phyloP scores from a whole-genome alignment of 2,113 vertebrate genomes.

The Epinephelus lanceolatus region DNA sequence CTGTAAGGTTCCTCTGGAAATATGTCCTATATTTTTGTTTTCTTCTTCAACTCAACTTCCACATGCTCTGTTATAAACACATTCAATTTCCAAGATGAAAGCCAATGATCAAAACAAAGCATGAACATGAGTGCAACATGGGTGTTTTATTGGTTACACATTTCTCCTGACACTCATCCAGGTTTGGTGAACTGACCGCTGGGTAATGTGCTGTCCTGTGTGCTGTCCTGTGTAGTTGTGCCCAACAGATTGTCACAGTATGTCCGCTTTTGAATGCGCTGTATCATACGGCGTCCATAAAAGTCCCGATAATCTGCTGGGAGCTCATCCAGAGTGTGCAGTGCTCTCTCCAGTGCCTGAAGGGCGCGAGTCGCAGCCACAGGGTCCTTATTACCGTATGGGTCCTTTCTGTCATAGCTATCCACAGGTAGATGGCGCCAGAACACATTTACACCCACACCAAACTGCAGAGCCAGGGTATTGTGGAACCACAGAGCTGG shows the following conservation, averaged over 20 bases:
- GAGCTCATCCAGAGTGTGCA: slow-evolving; percentile 90
- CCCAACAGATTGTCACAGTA: slow-evolving; percentile 58
- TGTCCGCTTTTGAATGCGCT: slow-evolving; percentile 89
- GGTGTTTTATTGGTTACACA: too few relatives aligned
- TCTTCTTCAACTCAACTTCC: too few relatives aligned
- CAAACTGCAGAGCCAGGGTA: slow-evolving; percentile 93
- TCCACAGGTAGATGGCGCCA: slow-evolving; percentile 93
- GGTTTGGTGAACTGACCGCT: slow-evolving; percentile 38
- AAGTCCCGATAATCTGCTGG: slow-evolving; percentile 94
- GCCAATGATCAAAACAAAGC: too few relatives aligned
- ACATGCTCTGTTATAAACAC: too few relatives aligned
- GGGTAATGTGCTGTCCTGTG: slow-evolving; percentile 13
- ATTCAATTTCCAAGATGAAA: too few relatives aligned
- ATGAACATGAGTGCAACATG: too few relatives aligned
- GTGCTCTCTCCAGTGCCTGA: slow-evolving; percentile 91
- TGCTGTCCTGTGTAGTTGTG: background rate
- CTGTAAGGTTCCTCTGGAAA: too few relatives aligned
- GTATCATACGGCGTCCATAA: slow-evolving; percentile 94
- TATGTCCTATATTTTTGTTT: too few relatives aligned
- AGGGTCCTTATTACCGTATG: slow-evolving; percentile 95
- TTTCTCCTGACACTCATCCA: slow-evolving; percentile 25
- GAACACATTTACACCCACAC: slow-evolving; percentile 95
- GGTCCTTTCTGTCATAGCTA: slow-evolving; percentile 93
- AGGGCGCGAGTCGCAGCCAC: slow-evolving; percentile 89
- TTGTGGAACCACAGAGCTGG: slow-evolving; percentile 98